Evolutionary conservation across 1,140 invertebrate species (phyloP), one percentile per base, ranked within the genome.

Genomic region (Habropoda laboriosa): DNA sequence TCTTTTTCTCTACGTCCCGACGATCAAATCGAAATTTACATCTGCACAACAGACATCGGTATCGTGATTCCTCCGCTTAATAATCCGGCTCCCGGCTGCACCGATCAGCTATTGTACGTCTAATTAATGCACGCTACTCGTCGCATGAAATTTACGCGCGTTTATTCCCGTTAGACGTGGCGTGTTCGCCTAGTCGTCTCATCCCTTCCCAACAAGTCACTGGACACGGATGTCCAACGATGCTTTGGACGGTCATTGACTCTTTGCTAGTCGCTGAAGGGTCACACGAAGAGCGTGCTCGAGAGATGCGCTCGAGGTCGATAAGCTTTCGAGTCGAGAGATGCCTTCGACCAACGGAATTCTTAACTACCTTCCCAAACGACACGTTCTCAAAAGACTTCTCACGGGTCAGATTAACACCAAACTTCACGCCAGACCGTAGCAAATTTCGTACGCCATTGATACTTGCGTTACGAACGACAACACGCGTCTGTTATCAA

Each of bases 221-320:
- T 82, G 84, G 80, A 79, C 80, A 79, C 42, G 70, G 66, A 79
- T 82, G 80, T 86, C 83, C 83, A 85, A 78, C 66, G 66, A 72
- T n/a, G 79, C 84, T 86, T 86, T 86, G 51, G 84, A 86, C 84
- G 84, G 84, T 86, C 84, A 71, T 86, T 86, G 84, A 85, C 83
- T 86, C 75, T 75, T 86, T 74, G 70, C 58, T 82, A 74, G 79
- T 42, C 53, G 57, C 64, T 47, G 58, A 85, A 86, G 75, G 83
- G 84, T 86, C 84, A 78, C 27, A 51, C 38, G 75, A 47, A 55
- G 58, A 79, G 42, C 64, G 49, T 45, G 68, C 68, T n/a, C n/a
- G 42, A 49, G 55, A 80, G 66, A 85, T 49, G 71, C 71, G 72
- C 42, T 21, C 61, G 40, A 47, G 73, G 67, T 74, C 73, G 79